Conservation (phyloP, 2,113 vertebrate species). For the Falco punctatus region DNA sequence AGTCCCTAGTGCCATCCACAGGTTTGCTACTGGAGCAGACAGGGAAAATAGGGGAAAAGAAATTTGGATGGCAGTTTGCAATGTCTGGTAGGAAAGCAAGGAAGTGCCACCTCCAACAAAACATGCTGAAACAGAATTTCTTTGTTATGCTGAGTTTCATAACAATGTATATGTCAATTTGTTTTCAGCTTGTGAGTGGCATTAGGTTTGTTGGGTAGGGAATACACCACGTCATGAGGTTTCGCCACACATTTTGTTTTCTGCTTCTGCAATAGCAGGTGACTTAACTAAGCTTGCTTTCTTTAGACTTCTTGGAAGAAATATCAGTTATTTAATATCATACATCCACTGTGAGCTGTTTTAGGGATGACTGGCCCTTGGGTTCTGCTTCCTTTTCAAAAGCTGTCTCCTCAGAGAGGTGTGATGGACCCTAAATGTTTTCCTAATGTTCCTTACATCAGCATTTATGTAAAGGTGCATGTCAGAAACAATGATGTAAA, state of each 20-base stretch:
- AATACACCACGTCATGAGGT: fast-evolving
- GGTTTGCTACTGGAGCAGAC: neutral
- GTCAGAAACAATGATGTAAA: neutral
- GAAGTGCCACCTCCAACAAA: neutral
- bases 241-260: neutral
- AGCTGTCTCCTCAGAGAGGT: neutral
- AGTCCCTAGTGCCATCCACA: constrained; percentile 36
- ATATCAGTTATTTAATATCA: neutral
- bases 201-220: neutral
- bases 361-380: neutral
- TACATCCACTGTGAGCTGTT: neutral
- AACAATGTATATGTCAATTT: neutral
- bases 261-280: neutral
- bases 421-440: neutral
- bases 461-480: neutral
- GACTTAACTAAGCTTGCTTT: neutral
- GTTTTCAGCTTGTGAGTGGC: neutral
- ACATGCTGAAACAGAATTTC: neutral
- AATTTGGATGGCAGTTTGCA: neutral
- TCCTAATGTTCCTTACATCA: neutral
- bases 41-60: neutral
- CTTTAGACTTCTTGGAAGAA: neutral
- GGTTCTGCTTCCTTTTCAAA: neutral
- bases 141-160: neutral
- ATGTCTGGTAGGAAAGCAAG: neutral